Evolutionary conservation across 2,113 vertebrate species (phyloP).

Genomic region (Meleagris gallopavo): DNA sequence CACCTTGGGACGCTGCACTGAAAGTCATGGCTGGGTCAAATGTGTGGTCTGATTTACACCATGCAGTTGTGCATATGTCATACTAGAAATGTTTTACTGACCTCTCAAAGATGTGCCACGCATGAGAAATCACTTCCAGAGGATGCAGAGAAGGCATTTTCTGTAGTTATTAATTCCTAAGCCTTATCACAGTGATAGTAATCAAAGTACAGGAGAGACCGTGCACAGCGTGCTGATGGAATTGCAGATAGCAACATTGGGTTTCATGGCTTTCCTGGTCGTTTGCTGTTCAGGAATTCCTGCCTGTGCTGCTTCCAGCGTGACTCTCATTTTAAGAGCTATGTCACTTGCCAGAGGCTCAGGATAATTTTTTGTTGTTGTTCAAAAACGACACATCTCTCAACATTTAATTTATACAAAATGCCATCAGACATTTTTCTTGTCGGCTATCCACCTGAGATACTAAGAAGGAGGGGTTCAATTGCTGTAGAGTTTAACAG

Average conservation of each 20-base stretch:
- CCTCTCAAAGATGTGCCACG: constrained; percentile 3
- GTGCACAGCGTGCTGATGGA: background rate
- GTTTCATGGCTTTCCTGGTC: background rate
- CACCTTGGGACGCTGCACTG: background rate
- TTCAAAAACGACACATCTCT: background rate
- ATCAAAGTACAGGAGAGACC: background rate
- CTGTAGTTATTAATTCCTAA: constrained; percentile 24
- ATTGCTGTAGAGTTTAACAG: background rate
- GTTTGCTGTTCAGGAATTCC: background rate
- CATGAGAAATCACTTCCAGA: constrained; percentile 1
- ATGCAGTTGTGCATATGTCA: background rate
- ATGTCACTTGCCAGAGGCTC: background rate
- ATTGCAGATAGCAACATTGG: background rate
- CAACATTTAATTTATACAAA: background rate
- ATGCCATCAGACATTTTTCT: background rate
- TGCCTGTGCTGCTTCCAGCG: background rate
- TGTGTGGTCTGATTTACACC: background rate
- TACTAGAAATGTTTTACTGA: constrained; percentile 45
- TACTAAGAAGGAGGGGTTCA: background rate
- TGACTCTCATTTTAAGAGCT: background rate
- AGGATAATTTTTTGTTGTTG: background rate
- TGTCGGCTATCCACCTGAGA: background rate
- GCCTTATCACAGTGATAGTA: background rate
- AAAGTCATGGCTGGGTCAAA: constrained; percentile 21
- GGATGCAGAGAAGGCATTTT: background rate